Evolutionary conservation across 2,113 vertebrate species (phyloP).

Genomic region (Budorcas taxicolor): DNA sequence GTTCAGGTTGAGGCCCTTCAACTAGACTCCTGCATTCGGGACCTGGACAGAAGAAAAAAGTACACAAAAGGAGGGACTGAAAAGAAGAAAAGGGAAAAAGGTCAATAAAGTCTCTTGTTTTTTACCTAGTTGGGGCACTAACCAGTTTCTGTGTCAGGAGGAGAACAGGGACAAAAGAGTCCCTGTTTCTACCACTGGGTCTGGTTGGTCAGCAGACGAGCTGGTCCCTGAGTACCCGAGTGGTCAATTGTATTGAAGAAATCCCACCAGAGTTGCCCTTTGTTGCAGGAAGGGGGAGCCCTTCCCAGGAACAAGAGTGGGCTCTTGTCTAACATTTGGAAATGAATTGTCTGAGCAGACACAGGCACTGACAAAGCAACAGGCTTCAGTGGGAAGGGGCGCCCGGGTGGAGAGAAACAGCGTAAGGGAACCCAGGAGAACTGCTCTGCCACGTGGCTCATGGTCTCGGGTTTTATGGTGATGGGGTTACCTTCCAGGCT

Average conservation of each 20-base stretch:
- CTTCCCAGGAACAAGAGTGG: rapidly evolving
- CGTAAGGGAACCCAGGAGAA: background rate
- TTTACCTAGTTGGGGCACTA: rapidly evolving
- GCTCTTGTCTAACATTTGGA: background rate
- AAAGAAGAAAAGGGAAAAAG: background rate
- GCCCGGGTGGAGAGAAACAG: background rate
- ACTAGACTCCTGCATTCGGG: background rate
- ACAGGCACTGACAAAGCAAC: background rate
- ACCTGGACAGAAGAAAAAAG: background rate
- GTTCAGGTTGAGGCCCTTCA: background rate
- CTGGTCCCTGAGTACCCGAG: background rate
- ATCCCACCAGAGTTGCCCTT: background rate
- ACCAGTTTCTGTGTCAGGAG: background rate
- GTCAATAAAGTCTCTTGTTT: background rate
- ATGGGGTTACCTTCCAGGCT: background rate
- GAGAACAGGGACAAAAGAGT: background rate
- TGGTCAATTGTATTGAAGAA: background rate
- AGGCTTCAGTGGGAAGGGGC: background rate
- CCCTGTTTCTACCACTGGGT: background rate
- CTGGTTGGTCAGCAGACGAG: background rate
- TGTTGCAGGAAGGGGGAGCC: background rate
- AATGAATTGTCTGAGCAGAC: rapidly evolving
- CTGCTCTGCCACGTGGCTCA: background rate
- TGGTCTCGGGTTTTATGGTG: rapidly evolving
- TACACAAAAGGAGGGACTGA: background rate